A percentile compares a stretch with the other conserved stretches of the same genome.
These are phyloP conservation scores for Varanus salvator DNA, from an alignment of 2,113 vertebrate species.

Conservation along the genomic window DNA sequence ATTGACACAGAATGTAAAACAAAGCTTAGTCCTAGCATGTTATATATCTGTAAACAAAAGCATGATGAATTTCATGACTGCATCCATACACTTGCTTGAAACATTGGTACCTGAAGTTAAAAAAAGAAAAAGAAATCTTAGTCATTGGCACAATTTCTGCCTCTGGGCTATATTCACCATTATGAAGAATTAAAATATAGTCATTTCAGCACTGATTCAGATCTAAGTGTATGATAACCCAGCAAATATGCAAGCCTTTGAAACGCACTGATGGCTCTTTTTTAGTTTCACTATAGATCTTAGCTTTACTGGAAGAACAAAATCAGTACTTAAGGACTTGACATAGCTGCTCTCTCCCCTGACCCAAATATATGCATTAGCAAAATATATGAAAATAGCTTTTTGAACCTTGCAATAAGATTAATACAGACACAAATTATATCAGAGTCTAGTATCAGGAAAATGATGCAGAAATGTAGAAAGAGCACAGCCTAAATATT, in stretches of 20 bases:
- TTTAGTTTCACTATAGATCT: not conserved
- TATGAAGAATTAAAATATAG: conserved; percentile 18
- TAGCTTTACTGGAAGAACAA: not conserved
- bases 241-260: not conserved
- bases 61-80: no score
- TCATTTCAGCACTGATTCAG: conserved; percentile 1
- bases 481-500: not conserved
- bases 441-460: not conserved
- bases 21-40: no score
- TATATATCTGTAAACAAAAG: no score
- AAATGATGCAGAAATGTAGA: not conserved
- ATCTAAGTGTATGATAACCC: not conserved
- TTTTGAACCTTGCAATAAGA: not conserved
- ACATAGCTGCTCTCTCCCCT: not conserved
- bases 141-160: not conserved
- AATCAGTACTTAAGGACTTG: not conserved
- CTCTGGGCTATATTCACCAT: conserved; percentile 6
- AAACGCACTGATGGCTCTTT: not conserved
- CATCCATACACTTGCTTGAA: no score
- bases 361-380: not conserved
- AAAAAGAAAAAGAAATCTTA: not conserved
- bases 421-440: not conserved
- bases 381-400: not conserved
- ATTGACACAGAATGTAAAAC: not conserved
- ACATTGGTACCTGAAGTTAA: not conserved